Conservation (phyloP, 2,888 invertebrate genomes). For the Alentia gelatinosa region DNA sequence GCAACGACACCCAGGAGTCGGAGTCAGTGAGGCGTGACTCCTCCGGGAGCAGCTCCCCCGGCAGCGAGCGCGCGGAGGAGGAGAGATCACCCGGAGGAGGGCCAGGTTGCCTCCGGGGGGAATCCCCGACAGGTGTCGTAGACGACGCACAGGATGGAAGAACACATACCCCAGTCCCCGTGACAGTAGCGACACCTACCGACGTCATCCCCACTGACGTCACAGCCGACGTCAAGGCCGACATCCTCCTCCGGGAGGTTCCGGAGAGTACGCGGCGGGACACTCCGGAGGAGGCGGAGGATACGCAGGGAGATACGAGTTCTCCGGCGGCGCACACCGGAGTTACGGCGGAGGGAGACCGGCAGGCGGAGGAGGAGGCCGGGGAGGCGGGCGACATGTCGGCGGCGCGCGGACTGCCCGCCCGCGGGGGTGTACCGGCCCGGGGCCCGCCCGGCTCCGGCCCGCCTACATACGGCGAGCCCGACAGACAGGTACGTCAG, state of each 20-base stretch:
- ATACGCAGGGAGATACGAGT: too few species aligned
- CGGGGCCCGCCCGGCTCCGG: not conserved
- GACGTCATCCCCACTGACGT: not conserved
- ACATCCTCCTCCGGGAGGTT: not conserved
- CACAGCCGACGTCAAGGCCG: not conserved
- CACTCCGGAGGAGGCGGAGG: not conserved
- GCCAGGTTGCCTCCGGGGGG: not conserved
- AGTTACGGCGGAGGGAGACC: not conserved
- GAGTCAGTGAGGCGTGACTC: too few species aligned
- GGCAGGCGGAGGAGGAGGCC: not conserved
- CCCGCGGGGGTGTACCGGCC: not conserved
- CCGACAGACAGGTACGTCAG: not conserved
- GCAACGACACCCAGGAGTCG: not conserved
- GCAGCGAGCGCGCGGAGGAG: not conserved
- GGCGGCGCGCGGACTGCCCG: not conserved
- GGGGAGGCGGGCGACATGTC: not conserved
- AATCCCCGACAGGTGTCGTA: not conserved
- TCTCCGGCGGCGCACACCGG: not conserved
- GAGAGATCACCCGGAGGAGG: not conserved
- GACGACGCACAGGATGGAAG: not conserved
- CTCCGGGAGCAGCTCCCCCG: too few species aligned
- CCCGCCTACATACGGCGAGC: not conserved
- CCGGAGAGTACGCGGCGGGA: not conserved
- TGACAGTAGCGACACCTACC: not conserved
- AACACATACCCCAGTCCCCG: not conserved